Evolutionary conservation across 2,113 vertebrate genomes (phyloP).

Genomic region (Notiomystis cincta): DNA sequence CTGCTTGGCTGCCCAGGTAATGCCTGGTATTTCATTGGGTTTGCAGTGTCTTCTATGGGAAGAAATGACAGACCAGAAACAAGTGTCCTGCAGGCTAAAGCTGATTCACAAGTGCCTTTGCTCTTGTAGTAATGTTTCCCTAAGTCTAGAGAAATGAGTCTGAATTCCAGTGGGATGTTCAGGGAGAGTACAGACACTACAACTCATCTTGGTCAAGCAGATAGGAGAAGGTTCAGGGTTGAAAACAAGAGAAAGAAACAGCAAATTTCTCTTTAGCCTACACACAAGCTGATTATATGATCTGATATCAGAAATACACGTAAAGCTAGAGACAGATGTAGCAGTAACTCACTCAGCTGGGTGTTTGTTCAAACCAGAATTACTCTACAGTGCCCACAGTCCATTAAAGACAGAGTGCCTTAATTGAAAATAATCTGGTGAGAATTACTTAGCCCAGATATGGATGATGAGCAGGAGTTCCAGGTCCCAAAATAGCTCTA

Average conservation of each 20-base stretch:
- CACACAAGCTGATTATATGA: not conserved
- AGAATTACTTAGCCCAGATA: not conserved
- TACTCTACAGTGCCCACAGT: not conserved
- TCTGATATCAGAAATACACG: not conserved
- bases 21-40: not conserved
- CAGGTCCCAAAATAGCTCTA: not conserved
- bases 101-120: not conserved
- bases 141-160: not conserved
- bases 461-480: not conserved
- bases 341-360: not conserved
- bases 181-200: not conserved
- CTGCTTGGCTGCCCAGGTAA: not conserved
- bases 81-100: not conserved
- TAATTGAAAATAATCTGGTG: conserved; percentile 6
- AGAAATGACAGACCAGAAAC: not conserved
- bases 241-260: not conserved
- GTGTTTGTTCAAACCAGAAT: not conserved
- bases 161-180: not conserved
- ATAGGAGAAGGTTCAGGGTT: not conserved
- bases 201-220: not conserved
- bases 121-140: not conserved
- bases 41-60: not conserved
- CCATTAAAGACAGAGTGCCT: not conserved
- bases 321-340: not conserved
- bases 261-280: not conserved